Percentiles rank a stretch among this genome's conserved stretches.
phyloP scores from a whole-genome alignment of 2,113 vertebrate genomes.

The Euleptes europaea region DNA sequence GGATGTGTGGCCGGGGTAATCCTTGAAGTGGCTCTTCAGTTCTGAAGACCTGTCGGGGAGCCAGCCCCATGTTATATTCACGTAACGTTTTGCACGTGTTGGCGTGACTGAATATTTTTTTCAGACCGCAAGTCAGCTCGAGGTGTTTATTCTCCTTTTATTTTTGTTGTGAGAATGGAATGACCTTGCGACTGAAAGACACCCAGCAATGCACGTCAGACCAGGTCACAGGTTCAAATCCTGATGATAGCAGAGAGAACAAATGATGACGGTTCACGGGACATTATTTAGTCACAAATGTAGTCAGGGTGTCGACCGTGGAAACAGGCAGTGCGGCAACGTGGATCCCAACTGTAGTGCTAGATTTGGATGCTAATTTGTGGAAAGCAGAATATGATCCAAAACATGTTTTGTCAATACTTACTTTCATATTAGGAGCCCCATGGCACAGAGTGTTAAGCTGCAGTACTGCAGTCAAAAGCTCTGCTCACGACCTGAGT shows the following conservation, averaged over 20 bases:
- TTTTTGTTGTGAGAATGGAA: rapidly evolving
- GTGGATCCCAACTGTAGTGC: not conserved
- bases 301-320: not conserved
- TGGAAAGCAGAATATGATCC: constrained; percentile 16
- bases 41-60: not conserved
- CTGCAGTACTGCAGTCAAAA: too few relatives aligned
- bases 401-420: not conserved
- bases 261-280: not conserved
- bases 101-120: not conserved
- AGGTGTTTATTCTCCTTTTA: not conserved
- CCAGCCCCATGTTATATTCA: not conserved
- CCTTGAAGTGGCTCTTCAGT: not conserved
- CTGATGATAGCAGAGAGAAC: not conserved
- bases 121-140: not conserved
- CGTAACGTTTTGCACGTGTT: not conserved
- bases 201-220: not conserved
- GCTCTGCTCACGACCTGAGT: too few relatives aligned
- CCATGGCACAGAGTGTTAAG: too few relatives aligned
- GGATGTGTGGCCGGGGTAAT: not conserved
- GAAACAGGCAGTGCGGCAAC: not conserved
- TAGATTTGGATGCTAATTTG: not conserved
- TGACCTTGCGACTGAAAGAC: not conserved
- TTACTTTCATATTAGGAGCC: not conserved
- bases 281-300: rapidly evolving
- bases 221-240: not conserved